Base-by-base conservation (phyloP, 2,113 vertebrate genomes). In the Melanocharis versteri region DNA sequence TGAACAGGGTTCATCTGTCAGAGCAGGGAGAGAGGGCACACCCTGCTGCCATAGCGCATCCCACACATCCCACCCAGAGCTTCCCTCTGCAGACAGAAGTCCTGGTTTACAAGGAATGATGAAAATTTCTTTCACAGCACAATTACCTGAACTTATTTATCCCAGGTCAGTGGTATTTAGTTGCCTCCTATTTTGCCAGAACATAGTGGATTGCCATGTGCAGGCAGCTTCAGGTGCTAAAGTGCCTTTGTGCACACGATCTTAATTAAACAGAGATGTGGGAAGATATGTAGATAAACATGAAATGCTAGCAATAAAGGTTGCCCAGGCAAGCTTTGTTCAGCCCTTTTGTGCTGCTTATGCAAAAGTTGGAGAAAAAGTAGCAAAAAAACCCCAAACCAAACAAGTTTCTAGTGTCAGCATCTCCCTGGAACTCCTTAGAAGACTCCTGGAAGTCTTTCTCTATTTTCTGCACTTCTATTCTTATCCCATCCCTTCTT, bases 41-140 rank as follows among this genome's bases (percentile, higher is more conserved):
- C 8, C 13, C 39, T 6, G 24, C 20, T 9, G 6, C 31, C 10
- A 3, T 0, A 27, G 3, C 33, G 27, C 10, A 31, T 20, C 27
- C 20, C 33, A 27, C 61, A 14, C 35, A 56, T 35, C 48, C 27
- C 66, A 75, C 3, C 15, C 35, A 57, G 16, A 64, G 42, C 39
- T 65, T 16, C 13, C 47, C 39, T 69, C 47, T 18, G 15, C 10
- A 18, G 20, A 5, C n/a, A 39, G 26, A 47, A 23, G 15, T 19
- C 24, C 28, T 22, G 10, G 8, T 11, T 60, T 24, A 19, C 39
- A 33, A 26, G 15, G 10, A 39, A n/a, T 6, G 39, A 39, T 6
- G 31, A 48, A 58, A 39, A 31, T n/a, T 76, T 60, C 28, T 56
- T 47, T 37, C 37, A 47, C 37, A 30, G 42, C 30, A 65, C 23